Evolutionary conservation across 2,888 invertebrate species (phyloP).

Genomic region (Leptopilina drosophilae): DNA sequence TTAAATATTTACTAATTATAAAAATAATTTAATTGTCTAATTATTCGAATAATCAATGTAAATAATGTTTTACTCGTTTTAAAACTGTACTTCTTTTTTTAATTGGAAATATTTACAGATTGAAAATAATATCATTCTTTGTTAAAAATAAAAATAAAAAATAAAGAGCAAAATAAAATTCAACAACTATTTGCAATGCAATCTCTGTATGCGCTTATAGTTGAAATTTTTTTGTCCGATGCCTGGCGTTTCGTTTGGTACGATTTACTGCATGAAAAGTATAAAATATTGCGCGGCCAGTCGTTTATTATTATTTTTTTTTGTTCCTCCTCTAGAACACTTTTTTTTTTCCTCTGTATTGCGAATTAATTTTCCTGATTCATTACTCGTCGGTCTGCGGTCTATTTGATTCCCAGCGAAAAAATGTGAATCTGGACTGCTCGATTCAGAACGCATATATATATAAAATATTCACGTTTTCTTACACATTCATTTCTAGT

Average conservation of each 20-base stretch:
- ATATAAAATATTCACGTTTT: slow-evolving; percentile 12
- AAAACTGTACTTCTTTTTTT: too few relatives aligned
- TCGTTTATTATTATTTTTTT: not conserved
- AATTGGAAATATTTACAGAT: not conserved
- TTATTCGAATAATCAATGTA: too few relatives aligned
- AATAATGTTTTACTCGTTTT: not conserved
- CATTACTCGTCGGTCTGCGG: slow-evolving; percentile 15
- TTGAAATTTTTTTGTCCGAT: slow-evolving; percentile 9
- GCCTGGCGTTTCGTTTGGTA: slow-evolving; percentile 1
- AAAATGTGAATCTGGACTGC: slow-evolving; percentile 13
- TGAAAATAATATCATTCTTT: not conserved
- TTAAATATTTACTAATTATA: too few relatives aligned
- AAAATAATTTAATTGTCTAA: too few relatives aligned
- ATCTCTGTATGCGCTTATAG: not conserved
- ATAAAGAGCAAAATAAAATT: not conserved
- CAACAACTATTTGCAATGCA: not conserved
- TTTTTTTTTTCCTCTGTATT: slow-evolving; percentile 17
- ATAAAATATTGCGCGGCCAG: slow-evolving; percentile 16
- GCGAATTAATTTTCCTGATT: slow-evolving; percentile 37
- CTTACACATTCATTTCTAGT: not conserved
- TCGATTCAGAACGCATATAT: not conserved
- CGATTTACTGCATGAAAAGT: slow-evolving; percentile 23
- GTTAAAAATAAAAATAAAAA: not conserved
- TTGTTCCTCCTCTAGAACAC: not conserved
- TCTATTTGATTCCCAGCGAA: slow-evolving; percentile 16